These are phyloP conservation scores for Vollenhovia emeryi DNA, from an alignment of 1,140 invertebrate species.

Conservation along the genomic window DNA sequence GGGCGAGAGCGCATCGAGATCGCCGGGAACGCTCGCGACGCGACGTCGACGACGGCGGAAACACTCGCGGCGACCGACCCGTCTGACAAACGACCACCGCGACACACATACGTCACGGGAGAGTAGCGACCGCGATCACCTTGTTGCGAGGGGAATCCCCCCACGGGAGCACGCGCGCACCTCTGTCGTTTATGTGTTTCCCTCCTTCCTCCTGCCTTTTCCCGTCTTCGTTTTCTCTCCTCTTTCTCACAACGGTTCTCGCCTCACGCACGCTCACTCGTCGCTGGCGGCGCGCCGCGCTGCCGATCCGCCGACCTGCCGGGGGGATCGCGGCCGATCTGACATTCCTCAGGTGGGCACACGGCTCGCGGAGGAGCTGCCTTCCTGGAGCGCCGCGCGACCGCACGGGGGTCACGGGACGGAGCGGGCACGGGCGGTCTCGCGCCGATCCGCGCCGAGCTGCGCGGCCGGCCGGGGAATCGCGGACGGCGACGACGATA, in stretches of 20 bases:
- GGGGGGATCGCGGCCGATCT: constrained; percentile 53
- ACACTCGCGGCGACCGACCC: constrained; percentile 64
- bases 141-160: constrained; percentile 56
- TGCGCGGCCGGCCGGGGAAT: background rate
- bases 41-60: constrained; percentile 17
- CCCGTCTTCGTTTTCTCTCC: background rate
- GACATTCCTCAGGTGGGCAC: constrained; percentile 85
- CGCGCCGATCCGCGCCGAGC: background rate
- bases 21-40: constrained; percentile 62
- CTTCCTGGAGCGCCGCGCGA: constrained; percentile 32
- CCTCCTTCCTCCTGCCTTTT: background rate
- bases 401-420: constrained; percentile 27
- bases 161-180: constrained; percentile 66
- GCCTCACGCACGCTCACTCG: constrained; percentile 32
- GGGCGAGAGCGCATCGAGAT: constrained; percentile 73
- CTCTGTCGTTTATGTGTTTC: constrained; percentile 65
- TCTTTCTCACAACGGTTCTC: constrained; percentile 21
- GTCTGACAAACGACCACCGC: constrained; percentile 78
- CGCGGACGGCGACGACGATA: background rate
- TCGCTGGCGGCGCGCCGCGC: constrained; percentile 51
- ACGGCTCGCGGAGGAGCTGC: constrained; percentile 62
- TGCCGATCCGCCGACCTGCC: constrained; percentile 43
- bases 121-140: constrained; percentile 64
- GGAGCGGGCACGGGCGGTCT: constrained; percentile 29
- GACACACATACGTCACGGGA: constrained; percentile 83